These are phyloP conservation scores for Mormyrus lacerda DNA, from an alignment of 2,113 vertebrate genomes.

Conservation along the genomic window DNA sequence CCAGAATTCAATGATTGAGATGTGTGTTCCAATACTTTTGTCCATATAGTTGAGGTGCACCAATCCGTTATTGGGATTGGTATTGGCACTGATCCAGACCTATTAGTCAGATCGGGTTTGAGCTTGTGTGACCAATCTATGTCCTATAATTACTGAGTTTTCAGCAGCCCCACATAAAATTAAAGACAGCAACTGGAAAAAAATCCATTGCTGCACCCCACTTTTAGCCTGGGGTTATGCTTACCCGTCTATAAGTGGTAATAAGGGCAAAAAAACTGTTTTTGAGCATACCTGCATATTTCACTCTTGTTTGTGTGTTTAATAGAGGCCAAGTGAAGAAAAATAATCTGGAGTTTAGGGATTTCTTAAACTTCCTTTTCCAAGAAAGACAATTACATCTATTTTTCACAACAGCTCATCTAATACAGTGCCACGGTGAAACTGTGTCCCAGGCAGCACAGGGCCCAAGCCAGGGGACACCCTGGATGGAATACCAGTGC, in stretches of 20 bases:
- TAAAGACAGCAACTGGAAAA: not conserved
- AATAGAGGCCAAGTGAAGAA: not conserved
- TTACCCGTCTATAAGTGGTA: not conserved
- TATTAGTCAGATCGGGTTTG: too few species aligned
- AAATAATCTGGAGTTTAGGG: not conserved
- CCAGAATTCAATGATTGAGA: too few species aligned
- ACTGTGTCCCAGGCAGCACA: not conserved
- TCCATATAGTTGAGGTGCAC: too few species aligned
- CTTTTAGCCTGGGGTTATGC: constrained; percentile 10
- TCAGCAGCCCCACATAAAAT: not conserved
- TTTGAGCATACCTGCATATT: not conserved
- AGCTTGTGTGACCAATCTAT: too few species aligned
- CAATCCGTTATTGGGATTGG: too few species aligned
- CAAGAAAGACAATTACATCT: not conserved
- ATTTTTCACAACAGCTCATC: not conserved
- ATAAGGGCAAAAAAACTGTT: not conserved
- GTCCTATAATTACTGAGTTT: too few species aligned
- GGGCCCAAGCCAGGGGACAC: not conserved
- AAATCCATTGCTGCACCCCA: constrained; percentile 7
- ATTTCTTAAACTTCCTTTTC: not conserved
- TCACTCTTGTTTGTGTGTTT: not conserved
- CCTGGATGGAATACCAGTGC: not conserved
- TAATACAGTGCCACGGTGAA: not conserved
- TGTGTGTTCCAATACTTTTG: too few species aligned
- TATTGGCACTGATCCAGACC: too few species aligned